phyloP scores from a whole-genome alignment of 2,113 vertebrate species.

The Chaetura pelagica region DNA sequence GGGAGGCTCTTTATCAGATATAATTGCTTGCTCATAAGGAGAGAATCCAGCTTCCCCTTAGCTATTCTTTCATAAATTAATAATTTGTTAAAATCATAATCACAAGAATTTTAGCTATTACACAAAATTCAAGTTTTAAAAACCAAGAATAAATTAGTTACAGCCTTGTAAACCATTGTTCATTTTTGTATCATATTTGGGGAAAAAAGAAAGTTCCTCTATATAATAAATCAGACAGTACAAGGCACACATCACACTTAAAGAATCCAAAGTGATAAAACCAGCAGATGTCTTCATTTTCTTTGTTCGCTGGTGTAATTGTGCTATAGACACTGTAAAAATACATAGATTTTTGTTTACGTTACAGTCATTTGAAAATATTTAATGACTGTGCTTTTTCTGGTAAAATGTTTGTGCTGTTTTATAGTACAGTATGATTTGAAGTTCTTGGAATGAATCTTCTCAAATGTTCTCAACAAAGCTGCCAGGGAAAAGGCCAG shows the following conservation, averaged over 20 bases:
- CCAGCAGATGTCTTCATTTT: constrained; percentile 45
- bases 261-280: constrained; percentile 67
- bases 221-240: constrained; percentile 89
- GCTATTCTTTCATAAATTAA: constrained; percentile 82
- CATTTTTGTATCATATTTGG: constrained; percentile 80
- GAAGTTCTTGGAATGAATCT: constrained; percentile 7
- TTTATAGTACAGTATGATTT: constrained; percentile 33
- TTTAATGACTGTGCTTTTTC: constrained; percentile 66
- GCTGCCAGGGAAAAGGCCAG: constrained; percentile 96
- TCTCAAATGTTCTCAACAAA: constrained; percentile 94
- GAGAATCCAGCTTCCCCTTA: constrained; percentile 84
- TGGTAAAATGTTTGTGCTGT: constrained; percentile 73
- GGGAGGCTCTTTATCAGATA: constrained; percentile 60
- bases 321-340: constrained; percentile 64
- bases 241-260: constrained; percentile 88
- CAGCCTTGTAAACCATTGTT: constrained; percentile 87
- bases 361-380: constrained; percentile 53
- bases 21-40: constrained; percentile 74
- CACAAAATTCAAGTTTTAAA: constrained; percentile 83
- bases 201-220: constrained; percentile 64
- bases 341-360: constrained; percentile 43
- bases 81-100: constrained; percentile 81
- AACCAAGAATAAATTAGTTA: constrained; percentile 87
- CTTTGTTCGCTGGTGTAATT: constrained; percentile 43
- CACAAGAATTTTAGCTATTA: constrained; percentile 78